Percentiles rank a stretch among this genome's conserved stretches.
These are phyloP conservation scores for Fistularia commersonii DNA, from an alignment of 2,797 vertebrate species.

Conservation along the genomic window DNA sequence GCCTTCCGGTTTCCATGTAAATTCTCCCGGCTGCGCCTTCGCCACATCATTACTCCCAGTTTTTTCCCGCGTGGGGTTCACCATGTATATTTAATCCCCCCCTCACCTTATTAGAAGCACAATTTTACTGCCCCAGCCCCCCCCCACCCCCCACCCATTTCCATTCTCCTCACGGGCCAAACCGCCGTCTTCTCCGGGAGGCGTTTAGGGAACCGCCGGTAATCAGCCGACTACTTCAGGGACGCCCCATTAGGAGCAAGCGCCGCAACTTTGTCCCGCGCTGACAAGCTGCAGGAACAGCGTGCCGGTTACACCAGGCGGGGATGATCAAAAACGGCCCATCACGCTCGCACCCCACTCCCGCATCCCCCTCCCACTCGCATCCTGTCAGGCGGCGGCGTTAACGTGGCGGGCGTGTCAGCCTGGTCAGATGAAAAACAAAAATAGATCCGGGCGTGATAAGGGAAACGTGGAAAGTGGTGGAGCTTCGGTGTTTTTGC, in stretches of 20 bases:
- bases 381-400: slow-evolving; percentile 56
- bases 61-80: slow-evolving; percentile 28
- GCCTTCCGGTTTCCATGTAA: slow-evolving; percentile 21
- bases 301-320: slow-evolving; percentile 30
- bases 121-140: slow-evolving; percentile 69
- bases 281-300: slow-evolving; percentile 40
- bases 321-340: slow-evolving; percentile 70
- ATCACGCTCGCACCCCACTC: slow-evolving; percentile 29
- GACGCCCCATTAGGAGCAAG: slow-evolving; percentile 32
- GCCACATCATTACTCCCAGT: slow-evolving; percentile 26
- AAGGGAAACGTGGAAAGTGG: slow-evolving; percentile 56
- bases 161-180: slow-evolving; percentile 46
- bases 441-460: slow-evolving; percentile 51
- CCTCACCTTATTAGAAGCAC: slow-evolving; percentile 61
- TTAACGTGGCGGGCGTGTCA: slow-evolving; percentile 48
- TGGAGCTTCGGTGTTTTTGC: slow-evolving; percentile 33
- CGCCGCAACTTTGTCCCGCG: slow-evolving; percentile 35
- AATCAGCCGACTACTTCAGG: slow-evolving; percentile 44
- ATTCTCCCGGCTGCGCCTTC: slow-evolving; percentile 25
- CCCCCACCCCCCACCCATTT: slow-evolving; percentile 11
- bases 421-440: slow-evolving; percentile 59
- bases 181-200: slow-evolving; percentile 39
- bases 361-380: no score
- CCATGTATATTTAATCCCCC: slow-evolving; percentile 61
- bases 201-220: slow-evolving; percentile 43